phyloP scores from a whole-genome alignment of 1,140 invertebrate genomes.

The Nymphalis io region DNA sequence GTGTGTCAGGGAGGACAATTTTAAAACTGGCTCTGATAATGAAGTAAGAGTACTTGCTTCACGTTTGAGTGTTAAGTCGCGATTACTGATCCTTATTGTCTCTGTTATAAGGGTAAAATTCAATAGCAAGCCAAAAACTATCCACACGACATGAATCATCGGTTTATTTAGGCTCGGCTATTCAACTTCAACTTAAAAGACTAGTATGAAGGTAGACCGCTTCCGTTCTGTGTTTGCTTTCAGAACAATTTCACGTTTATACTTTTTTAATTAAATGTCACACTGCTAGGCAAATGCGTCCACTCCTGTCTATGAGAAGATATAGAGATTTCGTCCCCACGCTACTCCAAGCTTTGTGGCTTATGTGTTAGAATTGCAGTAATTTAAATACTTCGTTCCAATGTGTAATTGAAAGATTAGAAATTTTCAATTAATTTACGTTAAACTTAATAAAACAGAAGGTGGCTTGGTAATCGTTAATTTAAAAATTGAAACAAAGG shows the following conservation, averaged over 20 bases:
- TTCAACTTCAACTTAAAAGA: slow-evolving; percentile 19
- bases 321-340: no score
- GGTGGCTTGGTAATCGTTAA: no score
- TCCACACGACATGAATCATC: slow-evolving; percentile 19
- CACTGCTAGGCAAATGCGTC: no score
- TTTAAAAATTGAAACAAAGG: no score
- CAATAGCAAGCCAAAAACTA: background rate
- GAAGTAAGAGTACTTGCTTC: slow-evolving; percentile 13
- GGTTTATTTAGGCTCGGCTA: slow-evolving; percentile 14
- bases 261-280: background rate
- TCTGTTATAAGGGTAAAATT: slow-evolving; percentile 4
- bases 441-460: no score
- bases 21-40: slow-evolving; percentile 22
- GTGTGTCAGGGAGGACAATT: slow-evolving; percentile 10
- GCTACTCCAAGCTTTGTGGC: no score
- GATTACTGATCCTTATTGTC: background rate
- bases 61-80: background rate
- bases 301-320: no score
- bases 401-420: no score
- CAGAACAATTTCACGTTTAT: background rate
- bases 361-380: no score
- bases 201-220: slow-evolving; percentile 11
- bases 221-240: slow-evolving; percentile 14
- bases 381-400: no score
- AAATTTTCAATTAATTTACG: no score